A percentile compares a stretch with the other conserved stretches of the same genome.
These are phyloP conservation scores for Galerucella calmariensis DNA, from an alignment of 2,888 invertebrate genomes.

Conservation along the genomic window DNA sequence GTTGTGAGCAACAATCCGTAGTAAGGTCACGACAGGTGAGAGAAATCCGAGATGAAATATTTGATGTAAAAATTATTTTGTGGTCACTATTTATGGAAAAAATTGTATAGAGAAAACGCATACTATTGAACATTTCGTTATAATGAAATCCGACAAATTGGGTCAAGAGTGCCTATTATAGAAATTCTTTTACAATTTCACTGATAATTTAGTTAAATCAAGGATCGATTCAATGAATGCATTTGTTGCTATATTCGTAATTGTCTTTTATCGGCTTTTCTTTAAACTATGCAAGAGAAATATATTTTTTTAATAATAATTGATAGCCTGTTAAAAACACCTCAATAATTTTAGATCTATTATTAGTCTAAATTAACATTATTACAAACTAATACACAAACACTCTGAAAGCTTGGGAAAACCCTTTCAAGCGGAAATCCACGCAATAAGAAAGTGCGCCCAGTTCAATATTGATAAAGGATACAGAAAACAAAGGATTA, in stretches of 20 bases:
- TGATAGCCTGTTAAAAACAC: too few species aligned
- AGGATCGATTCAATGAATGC: neutral
- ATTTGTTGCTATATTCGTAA: neutral
- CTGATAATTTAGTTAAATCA: slow-evolving; percentile 11
- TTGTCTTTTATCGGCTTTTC: neutral
- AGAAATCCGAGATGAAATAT: slow-evolving; percentile 36
- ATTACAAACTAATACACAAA: too few species aligned
- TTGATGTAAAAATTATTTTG: slow-evolving; percentile 31
- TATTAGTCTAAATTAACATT: too few species aligned
- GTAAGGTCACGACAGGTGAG: slow-evolving; percentile 35
- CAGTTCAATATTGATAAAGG: too few species aligned
- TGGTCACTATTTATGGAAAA: slow-evolving; percentile 32
- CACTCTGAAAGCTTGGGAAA: too few species aligned
- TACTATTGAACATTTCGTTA: slow-evolving; percentile 22
- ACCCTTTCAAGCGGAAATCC: too few species aligned
- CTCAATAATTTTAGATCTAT: too few species aligned
- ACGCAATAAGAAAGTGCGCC: too few species aligned
- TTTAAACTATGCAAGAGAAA: neutral
- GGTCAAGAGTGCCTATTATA: slow-evolving; percentile 21
- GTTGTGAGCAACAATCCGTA: slow-evolving; percentile 5
- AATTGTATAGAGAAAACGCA: slow-evolving; percentile 23
- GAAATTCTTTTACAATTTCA: slow-evolving; percentile 18
- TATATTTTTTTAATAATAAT: too few species aligned
- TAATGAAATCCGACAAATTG: slow-evolving; percentile 20
- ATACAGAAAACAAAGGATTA: too few species aligned